Evolutionary conservation across 2,113 vertebrate genomes (phyloP).

Genomic region (Melierax canorus): DNA sequence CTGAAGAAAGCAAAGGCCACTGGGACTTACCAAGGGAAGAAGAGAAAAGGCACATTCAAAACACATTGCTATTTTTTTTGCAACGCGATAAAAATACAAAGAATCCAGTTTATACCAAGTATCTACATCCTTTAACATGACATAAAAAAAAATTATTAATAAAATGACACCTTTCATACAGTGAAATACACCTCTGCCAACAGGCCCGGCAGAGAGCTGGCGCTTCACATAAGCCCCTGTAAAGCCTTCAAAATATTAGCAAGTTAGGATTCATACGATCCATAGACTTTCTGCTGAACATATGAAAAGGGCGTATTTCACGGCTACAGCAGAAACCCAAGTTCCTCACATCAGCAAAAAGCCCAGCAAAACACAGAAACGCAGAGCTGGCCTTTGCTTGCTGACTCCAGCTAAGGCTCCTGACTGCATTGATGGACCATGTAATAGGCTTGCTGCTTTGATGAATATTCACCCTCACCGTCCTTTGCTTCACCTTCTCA

Average conservation of each 20-base stretch:
- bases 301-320: neutral
- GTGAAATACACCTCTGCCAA: neutral
- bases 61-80: neutral
- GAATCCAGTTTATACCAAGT: neutral
- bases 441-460: neutral
- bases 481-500: neutral
- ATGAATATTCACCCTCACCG: slow-evolving; percentile 2
- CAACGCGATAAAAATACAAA: neutral
- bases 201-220: neutral
- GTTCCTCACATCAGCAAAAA: slow-evolving; percentile 21
- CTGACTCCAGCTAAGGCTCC: neutral
- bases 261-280: neutral
- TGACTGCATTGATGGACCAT: neutral
- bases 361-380: neutral
- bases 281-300: neutral
- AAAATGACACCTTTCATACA: neutral
- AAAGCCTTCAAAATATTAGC: neutral
- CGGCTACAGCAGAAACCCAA: slow-evolving; percentile 13
- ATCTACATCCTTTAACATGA: neutral
- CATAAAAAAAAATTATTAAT: neutral
- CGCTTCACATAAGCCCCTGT: neutral
- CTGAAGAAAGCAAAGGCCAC: neutral
- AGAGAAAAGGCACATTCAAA: neutral
- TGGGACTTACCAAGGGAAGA: neutral
- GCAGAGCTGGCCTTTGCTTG: neutral